phyloP scores from a whole-genome alignment of 2,888 invertebrate genomes.

The Scaptodrosophila latifasciaeformis region DNA sequence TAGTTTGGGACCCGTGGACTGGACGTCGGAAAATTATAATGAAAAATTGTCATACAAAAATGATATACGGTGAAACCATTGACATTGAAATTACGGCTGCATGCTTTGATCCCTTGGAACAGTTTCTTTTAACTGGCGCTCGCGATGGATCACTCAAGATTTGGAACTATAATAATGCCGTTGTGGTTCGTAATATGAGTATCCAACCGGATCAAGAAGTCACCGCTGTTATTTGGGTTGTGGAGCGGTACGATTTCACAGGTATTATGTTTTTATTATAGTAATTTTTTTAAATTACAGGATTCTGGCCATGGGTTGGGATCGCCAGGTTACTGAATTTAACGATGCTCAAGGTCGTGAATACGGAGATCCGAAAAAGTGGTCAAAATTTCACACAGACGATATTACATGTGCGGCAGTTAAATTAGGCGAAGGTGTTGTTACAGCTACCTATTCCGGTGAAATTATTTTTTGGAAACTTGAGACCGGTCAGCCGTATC shows the following conservation, averaged over 20 bases:
- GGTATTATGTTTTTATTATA: not conserved
- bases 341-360: conserved; percentile 77
- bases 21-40: conserved; percentile 83
- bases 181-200: conserved; percentile 82
- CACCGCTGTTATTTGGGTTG: conserved; percentile 78
- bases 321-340: conserved; percentile 83
- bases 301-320: conserved; percentile 88
- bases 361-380: conserved; percentile 79
- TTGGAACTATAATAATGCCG: conserved; percentile 90
- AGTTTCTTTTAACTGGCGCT: conserved; percentile 86
- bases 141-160: conserved; percentile 84
- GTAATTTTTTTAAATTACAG: conserved; percentile 62
- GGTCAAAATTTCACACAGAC: conserved; percentile 84
- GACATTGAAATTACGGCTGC: conserved; percentile 72
- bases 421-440: conserved; percentile 81
- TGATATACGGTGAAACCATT: conserved; percentile 80
- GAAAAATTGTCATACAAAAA: conserved; percentile 82
- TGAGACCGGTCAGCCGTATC: conserved; percentile 86
- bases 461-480: conserved; percentile 88
- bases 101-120: conserved; percentile 81
- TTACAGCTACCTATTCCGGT: conserved; percentile 84
- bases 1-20: conserved; percentile 86
- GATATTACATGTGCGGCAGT: conserved; percentile 84
- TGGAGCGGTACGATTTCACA: conserved; percentile 75
- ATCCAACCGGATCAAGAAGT: conserved; percentile 80